These are phyloP conservation scores for Ichneumon xanthorius DNA, from an alignment of 2,888 invertebrate species.

Conservation along the genomic window DNA sequence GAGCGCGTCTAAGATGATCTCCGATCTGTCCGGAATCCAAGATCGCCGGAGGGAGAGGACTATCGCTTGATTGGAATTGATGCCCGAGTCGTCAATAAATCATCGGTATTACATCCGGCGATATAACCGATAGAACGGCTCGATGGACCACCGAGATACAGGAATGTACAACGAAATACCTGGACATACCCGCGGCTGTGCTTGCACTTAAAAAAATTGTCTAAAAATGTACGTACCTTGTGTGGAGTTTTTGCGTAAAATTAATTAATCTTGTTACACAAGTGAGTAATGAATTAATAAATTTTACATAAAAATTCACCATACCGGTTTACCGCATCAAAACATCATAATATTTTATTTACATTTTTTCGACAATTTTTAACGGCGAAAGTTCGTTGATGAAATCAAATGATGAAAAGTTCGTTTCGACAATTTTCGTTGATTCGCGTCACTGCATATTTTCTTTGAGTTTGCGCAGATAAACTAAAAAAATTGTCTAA, in stretches of 20 bases:
- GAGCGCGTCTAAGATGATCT: constrained; percentile 16
- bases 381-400: too few species aligned
- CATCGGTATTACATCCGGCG: constrained; percentile 26
- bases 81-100: constrained; percentile 54
- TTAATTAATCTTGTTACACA: too few species aligned
- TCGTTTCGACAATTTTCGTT: background rate
- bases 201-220: background rate
- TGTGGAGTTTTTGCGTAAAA: too few species aligned
- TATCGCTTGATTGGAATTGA: constrained; percentile 63
- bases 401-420: too few species aligned
- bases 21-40: constrained; percentile 1
- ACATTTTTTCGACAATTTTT: too few species aligned
- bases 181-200: background rate
- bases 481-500: background rate
- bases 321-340: too few species aligned
- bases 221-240: too few species aligned
- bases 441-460: background rate
- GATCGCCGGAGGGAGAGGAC: constrained; percentile 18
- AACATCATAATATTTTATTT: too few species aligned
- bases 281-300: too few species aligned
- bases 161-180: constrained; percentile 7
- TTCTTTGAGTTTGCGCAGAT: background rate
- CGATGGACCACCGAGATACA: constrained; percentile 33
- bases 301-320: too few species aligned
- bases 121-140: background rate